Evolutionary conservation across 1,140 invertebrate genomes (phyloP), one percentile per base, ranked within the genome.

Genomic region (Phenacoccus solenopsis): DNA sequence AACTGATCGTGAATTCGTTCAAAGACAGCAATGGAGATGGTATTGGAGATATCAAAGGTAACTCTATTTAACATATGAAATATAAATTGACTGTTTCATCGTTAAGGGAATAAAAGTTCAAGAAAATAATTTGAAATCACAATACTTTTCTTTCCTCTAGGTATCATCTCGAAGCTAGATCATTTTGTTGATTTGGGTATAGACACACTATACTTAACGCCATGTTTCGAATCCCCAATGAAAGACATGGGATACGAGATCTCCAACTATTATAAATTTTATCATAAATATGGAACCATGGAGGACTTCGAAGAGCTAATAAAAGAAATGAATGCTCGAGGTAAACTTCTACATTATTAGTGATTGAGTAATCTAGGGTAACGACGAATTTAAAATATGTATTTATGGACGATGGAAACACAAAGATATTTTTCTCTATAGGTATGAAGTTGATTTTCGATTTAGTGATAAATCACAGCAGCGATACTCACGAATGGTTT

Each of bases 401-500:
- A 13, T 32, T 7, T 7, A 13, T 32, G 30, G 30, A 32, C n/a
- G n/a, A 32, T 7, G 13, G 30, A 7, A 32, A 32, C 13, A 5
- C 30, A 35, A 69, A 74, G 78, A 32, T 9, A 5, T 59, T 9
- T 59, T 16, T 5, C 20, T 61, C 38, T 78, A 82, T 73, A 78
- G 90, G 84, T 70, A 82, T 93, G 49, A 90, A 88, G 78, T 77
- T 94, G 0, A 81, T 94, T 20, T 75, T 94, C 76, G 93, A 95
- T 76, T 87, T 93, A 74, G 87, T 94, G 16, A 90, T 90, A 4
- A 94, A 94, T 79, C 90, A 93, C 76, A 87, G 88, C 0, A 90
- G 89, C 72, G 83, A 88, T 75, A 76, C 88, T 70, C 88, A 89
- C 72, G 79, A 84, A 70, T 93, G 91, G 90, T 94, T 93, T 75